phyloP scores from a whole-genome alignment of 2,888 invertebrate species.

The Cloeon dipterum region DNA sequence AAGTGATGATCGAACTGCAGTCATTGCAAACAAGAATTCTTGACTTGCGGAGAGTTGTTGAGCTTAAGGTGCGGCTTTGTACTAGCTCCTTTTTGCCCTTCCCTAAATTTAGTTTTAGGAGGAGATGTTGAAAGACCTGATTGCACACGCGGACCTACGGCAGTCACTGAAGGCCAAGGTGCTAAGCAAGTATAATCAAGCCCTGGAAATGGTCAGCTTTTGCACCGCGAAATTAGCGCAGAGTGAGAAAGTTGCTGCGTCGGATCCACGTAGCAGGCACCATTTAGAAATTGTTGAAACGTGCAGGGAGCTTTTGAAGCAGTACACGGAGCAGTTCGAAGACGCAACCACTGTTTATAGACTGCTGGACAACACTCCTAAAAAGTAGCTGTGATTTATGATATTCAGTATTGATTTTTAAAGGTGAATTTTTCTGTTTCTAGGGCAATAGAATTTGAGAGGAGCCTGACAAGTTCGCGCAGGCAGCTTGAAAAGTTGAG shows the following conservation, averaged over 20 bases:
- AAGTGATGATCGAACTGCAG: slow-evolving; percentile 29
- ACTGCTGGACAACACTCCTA: slow-evolving; percentile 34
- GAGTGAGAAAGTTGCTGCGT: slow-evolving; percentile 22
- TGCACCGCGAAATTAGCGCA: slow-evolving; percentile 27
- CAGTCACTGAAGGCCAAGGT: slow-evolving; percentile 30
- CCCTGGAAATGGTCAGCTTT: too few relatives aligned
- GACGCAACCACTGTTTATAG: slow-evolving; percentile 27
- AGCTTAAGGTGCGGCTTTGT: slow-evolving; percentile 25
- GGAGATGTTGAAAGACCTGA: slow-evolving; percentile 43
- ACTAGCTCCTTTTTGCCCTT: background rate
- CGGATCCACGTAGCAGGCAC: too few relatives aligned
- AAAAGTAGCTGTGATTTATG: slow-evolving; percentile 21
- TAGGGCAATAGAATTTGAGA: slow-evolving; percentile 40
- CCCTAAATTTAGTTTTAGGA: slow-evolving; percentile 20
- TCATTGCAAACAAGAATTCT: slow-evolving; percentile 42
- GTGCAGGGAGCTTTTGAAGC: slow-evolving; percentile 20
- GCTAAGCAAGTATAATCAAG: slow-evolving; percentile 32
- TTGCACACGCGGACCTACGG: slow-evolving; percentile 30
- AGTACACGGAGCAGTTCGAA: slow-evolving; percentile 25
- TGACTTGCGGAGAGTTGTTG: slow-evolving; percentile 41
- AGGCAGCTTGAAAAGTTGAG: slow-evolving; percentile 53
- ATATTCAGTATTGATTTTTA: background rate
- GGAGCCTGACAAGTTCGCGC: slow-evolving; percentile 45
- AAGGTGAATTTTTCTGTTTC: background rate
- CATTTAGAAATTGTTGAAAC: too few relatives aligned